These are phyloP conservation scores for Scleropages formosus DNA, from an alignment of 2,797 vertebrate genomes.

Conservation along the genomic window DNA sequence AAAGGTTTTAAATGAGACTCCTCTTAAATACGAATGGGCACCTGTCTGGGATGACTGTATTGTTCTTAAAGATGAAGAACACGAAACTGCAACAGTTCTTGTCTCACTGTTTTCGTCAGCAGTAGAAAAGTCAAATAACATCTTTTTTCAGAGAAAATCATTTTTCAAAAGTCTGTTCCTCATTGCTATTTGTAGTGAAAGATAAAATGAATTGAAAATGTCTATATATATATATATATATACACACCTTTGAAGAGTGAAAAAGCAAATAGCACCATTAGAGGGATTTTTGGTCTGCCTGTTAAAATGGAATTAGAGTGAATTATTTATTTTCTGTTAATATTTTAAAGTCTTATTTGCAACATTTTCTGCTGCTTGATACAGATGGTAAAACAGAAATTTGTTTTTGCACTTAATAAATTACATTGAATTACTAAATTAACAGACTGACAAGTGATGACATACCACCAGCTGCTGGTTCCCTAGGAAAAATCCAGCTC, in stretches of 20 bases:
- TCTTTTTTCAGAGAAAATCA: not conserved
- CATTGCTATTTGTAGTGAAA: not conserved
- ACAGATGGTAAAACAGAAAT: not conserved
- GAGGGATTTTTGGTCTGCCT: not conserved
- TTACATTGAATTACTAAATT: not conserved
- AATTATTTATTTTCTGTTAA: constrained; percentile 5
- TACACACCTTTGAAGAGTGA: not conserved
- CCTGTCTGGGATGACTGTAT: too few relatives aligned
- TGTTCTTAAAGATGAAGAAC: too few relatives aligned
- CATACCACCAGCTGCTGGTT: not conserved
- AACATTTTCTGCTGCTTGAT: not conserved
- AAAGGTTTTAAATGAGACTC: too few relatives aligned
- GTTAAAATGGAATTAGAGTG: not conserved
- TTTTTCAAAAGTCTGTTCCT: not conserved
- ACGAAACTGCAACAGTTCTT: too few relatives aligned
- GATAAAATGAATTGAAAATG: not conserved
- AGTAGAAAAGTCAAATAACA: not conserved
- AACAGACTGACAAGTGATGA: not conserved
- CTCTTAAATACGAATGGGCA: too few relatives aligned
- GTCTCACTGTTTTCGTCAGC: not conserved
- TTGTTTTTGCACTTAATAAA: not conserved
- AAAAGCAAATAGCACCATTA: not conserved
- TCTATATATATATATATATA: not conserved
- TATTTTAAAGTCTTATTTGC: constrained; percentile 12
- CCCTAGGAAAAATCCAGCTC: not conserved